Evolutionary conservation across 2,888 invertebrate genomes (phyloP).

Genomic region (Asteroscopus sphinx): DNA sequence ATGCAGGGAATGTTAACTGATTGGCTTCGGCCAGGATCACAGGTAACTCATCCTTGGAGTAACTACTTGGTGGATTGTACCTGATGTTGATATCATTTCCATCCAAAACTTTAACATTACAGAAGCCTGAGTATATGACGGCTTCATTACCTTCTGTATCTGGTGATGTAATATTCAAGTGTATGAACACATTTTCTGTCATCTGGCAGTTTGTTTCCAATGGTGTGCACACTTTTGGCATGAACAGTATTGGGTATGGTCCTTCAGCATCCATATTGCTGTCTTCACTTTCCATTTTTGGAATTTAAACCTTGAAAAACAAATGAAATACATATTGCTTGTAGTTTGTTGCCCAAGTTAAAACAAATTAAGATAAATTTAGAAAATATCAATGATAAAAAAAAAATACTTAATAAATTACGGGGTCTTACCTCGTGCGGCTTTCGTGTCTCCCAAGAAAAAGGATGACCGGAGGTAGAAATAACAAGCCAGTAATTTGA

Average conservation of each 20-base stretch:
- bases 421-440: constrained; percentile 78
- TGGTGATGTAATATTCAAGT: constrained; percentile 73
- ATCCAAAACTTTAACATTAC: constrained; percentile 78
- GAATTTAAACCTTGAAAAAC: constrained; percentile 58
- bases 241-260: constrained; percentile 74
- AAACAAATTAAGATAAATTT: constrained; percentile 69
- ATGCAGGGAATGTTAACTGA: constrained; percentile 60
- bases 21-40: constrained; percentile 65
- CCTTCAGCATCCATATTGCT: constrained; percentile 59
- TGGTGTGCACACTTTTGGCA: constrained; percentile 77
- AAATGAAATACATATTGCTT: constrained; percentile 53
- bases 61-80: constrained; percentile 36
- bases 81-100: constrained; percentile 62
- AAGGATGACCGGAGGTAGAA: constrained; percentile 67
- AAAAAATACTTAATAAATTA: constrained; percentile 57
- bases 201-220: constrained; percentile 73
- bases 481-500: constrained; percentile 48
- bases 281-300: constrained; percentile 70
- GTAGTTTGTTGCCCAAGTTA: constrained; percentile 27
- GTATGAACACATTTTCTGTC: constrained; percentile 76
- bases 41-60: constrained; percentile 57
- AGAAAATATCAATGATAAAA: constrained; percentile 61
- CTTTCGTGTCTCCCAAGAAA: constrained; percentile 63
- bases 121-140: constrained; percentile 76
- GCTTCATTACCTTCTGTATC: constrained; percentile 76